Percentiles rank a stretch among this genome's conserved stretches.
These are phyloP conservation scores for Heliconius hortense DNA, from an alignment of 2,888 invertebrate genomes.

Conservation along the genomic window DNA sequence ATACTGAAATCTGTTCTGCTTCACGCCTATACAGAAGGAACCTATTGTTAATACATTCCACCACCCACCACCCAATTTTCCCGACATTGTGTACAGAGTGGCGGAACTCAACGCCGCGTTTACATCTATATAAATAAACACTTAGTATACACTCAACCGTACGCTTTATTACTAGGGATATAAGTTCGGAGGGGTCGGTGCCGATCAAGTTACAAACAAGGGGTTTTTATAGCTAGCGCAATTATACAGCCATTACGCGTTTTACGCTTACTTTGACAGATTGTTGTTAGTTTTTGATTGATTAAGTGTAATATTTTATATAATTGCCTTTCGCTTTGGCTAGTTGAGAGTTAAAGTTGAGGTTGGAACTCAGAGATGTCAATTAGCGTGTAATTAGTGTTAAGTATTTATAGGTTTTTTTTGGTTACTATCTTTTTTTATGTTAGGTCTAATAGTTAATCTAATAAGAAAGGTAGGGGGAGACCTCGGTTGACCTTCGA, in stretches of 20 bases:
- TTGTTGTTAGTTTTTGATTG: conserved; percentile 16
- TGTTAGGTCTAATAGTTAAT: too few relatives aligned
- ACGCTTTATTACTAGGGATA: background rate
- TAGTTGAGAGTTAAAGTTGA: background rate
- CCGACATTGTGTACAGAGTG: too few relatives aligned
- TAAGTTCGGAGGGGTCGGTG: background rate
- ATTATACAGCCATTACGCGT: background rate
- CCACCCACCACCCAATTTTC: background rate
- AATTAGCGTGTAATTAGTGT: background rate
- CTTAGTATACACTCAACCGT: too few relatives aligned
- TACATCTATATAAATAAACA: too few relatives aligned
- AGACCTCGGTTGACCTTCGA: too few relatives aligned
- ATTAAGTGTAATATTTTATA: background rate
- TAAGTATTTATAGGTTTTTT: background rate
- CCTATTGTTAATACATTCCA: background rate
- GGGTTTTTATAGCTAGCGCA: background rate
- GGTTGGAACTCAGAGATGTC: background rate
- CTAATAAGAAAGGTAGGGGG: too few relatives aligned
- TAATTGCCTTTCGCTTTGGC: background rate
- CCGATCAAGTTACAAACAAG: conserved; percentile 2
- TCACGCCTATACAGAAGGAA: background rate
- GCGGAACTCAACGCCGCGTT: too few relatives aligned
- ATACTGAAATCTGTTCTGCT: too few relatives aligned
- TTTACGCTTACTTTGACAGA: conserved; percentile 9
- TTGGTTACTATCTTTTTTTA: background rate